Base-by-base conservation (phyloP, 2,113 vertebrate species). In the Ancistrus triradiatus region DNA sequence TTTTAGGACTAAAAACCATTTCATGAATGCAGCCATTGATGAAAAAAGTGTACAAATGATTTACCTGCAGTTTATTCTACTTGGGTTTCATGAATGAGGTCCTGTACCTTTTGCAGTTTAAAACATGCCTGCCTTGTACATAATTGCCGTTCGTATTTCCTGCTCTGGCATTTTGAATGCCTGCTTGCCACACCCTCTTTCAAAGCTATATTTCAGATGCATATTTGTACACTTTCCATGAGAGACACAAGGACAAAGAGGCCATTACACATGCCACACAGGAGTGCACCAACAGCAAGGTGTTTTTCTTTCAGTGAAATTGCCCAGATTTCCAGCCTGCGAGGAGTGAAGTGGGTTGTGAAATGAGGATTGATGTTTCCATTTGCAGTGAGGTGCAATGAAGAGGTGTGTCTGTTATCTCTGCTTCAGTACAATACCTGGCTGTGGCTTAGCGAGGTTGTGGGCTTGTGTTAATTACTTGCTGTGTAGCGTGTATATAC, bases 351-450 rank as follows among this genome's bases (percentile, higher is more conserved):
- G 79, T 76, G 67, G 81, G 72, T 80, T 83, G 80, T 84, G 81
- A 84, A 88, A 88, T 85, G 77, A 78, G 80, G 84, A 88, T 86
- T 86, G 84, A 88, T 84, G 84, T 85, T 78, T 85, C 83, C 86
- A 85, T 85, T 85, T 84, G 78, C 73, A 73, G 79, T 77, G 77
- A 84, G 80, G 82, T 67, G 77, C 75, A 78, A 75, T 31, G 68
- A 74, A 83, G 78, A 76, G 81, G 80, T 78, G 76, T 73, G 50
- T 77, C 81, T 79, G 76, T 66, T 83, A 75, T 66, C 13, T 18
- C 59, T 1, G 46, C 38, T 60, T 50, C 50, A 46, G 44, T 33
- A 55, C 56, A 52, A 44, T 59, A 35, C 38, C 31, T 51, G 18
- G 6, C n/a, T 47, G 35, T 22, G 49, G 50, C 55, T 65, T 24